A percentile compares a stretch with the other conserved stretches of the same genome.
These are phyloP conservation scores for Anableps anableps DNA, from an alignment of 2,797 vertebrate genomes.

Conservation along the genomic window DNA sequence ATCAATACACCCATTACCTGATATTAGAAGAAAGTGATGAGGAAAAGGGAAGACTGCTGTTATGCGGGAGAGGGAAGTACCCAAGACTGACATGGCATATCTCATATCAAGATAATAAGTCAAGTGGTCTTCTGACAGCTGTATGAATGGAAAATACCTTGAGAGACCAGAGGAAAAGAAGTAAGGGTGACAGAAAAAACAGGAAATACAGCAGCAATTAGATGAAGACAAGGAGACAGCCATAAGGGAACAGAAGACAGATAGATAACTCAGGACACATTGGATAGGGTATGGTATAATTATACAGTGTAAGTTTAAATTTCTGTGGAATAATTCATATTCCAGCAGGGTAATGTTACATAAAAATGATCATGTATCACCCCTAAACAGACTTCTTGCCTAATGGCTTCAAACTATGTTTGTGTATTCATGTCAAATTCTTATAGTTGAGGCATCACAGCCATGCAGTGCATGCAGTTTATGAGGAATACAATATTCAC, in stretches of 20 bases:
- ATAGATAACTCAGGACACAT: background rate
- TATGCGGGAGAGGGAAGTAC: background rate
- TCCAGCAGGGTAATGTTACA: background rate
- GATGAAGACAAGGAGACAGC: background rate
- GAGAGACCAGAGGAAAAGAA: conserved; percentile 18
- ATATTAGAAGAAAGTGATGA: conserved; percentile 33
- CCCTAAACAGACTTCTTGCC: background rate
- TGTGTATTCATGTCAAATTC: no score
- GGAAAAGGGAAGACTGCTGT: background rate
- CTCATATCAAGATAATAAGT: conserved; percentile 78
- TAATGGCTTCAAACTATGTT: background rate
- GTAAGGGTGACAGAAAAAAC: conserved; percentile 1
- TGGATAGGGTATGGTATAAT: background rate
- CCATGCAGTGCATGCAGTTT: no score
- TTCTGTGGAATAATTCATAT: background rate
- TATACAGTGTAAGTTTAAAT: background rate
- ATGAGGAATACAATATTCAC: no score
- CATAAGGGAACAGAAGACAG: background rate
- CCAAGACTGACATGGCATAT: conserved; percentile 61
- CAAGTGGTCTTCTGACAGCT: conserved; percentile 58
- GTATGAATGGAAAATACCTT: conserved; percentile 45
- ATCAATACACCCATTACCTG: conserved; percentile 71
- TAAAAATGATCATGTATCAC: background rate
- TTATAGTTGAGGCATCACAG: no score
- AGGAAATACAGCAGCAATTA: conserved; percentile 10